Percentiles rank a stretch among this genome's conserved stretches.
Conservation (phyloP, 2,888 invertebrate species). For the Drosophila hamatofila region DNA sequence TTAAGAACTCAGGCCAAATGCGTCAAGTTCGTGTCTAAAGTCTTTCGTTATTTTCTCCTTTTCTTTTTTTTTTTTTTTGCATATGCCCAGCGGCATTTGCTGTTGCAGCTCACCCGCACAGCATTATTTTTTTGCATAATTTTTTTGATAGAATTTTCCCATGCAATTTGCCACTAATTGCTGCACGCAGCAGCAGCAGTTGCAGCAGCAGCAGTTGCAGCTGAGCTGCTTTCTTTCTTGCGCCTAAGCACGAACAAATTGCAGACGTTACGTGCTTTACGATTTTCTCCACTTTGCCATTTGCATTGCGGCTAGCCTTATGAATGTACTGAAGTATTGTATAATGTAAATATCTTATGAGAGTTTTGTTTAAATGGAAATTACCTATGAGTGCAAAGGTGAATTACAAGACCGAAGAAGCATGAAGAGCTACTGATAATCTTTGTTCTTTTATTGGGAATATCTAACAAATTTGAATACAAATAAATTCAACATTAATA, state of each 20-base stretch:
- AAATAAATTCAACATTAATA: no score
- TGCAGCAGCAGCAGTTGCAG: constrained; percentile 14
- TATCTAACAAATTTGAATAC: no score
- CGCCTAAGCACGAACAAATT: constrained; percentile 61
- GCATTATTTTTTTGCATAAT: constrained; percentile 59
- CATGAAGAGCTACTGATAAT: background rate
- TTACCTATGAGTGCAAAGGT: background rate
- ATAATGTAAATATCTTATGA: background rate
- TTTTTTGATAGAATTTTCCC: constrained; percentile 73
- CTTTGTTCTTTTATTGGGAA: background rate
- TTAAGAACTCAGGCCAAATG: constrained; percentile 64
- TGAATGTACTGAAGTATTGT: background rate
- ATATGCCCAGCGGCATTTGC: constrained; percentile 38
- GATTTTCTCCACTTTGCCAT: background rate
- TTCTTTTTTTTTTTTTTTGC: constrained; percentile 25
- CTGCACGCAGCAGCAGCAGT: constrained; percentile 66
- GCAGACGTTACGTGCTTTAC: constrained; percentile 52
- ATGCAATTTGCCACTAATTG: constrained; percentile 78
- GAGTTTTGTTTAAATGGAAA: background rate
- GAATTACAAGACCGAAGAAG: background rate
- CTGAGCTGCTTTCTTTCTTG: constrained; percentile 61
- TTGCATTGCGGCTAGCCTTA: background rate
- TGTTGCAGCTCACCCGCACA: constrained; percentile 48
- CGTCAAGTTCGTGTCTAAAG: constrained; percentile 72
- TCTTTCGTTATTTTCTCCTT: constrained; percentile 55